Conservation (phyloP, 2,888 invertebrate genomes). For the Synanthedon vespiformis region DNA sequence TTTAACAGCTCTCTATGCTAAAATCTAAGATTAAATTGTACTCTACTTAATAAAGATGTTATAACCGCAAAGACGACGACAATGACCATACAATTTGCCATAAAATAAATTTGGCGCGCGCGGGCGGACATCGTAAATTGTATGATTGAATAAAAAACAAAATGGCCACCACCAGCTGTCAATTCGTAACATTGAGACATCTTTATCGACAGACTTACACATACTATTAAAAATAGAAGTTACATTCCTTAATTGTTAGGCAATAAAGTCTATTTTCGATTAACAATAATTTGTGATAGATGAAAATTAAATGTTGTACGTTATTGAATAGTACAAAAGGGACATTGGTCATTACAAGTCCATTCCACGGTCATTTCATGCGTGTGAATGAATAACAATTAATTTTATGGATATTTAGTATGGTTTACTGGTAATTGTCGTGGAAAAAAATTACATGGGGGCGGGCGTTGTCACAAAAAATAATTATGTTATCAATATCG, state of each 20-base stretch:
- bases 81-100: slow-evolving; percentile 29
- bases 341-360: slow-evolving; percentile 8
- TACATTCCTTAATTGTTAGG: slow-evolving; percentile 1
- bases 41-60: not conserved
- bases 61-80: slow-evolving; percentile 18
- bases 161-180: slow-evolving; percentile 56
- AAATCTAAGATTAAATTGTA: no score
- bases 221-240: not conserved
- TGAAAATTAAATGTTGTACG: not conserved
- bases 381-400: slow-evolving; percentile 58
- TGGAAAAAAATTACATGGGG: slow-evolving; percentile 48
- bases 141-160: slow-evolving; percentile 29
- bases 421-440: slow-evolving; percentile 39
- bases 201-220: slow-evolving; percentile 18
- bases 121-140: slow-evolving; percentile 41
- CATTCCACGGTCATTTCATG: slow-evolving; percentile 16
- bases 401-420: slow-evolving; percentile 53
- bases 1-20: no score
- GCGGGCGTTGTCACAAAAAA: slow-evolving; percentile 16
- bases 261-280: slow-evolving; percentile 13
- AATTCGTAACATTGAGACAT: slow-evolving; percentile 48
- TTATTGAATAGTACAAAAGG: slow-evolving; percentile 22
- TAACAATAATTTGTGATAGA: not conserved
- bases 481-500: not conserved
- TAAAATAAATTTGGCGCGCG: slow-evolving; percentile 4